Evolutionary conservation across 1,140 invertebrate species (phyloP).

Genomic region (Zaprionus lachaisei): DNA sequence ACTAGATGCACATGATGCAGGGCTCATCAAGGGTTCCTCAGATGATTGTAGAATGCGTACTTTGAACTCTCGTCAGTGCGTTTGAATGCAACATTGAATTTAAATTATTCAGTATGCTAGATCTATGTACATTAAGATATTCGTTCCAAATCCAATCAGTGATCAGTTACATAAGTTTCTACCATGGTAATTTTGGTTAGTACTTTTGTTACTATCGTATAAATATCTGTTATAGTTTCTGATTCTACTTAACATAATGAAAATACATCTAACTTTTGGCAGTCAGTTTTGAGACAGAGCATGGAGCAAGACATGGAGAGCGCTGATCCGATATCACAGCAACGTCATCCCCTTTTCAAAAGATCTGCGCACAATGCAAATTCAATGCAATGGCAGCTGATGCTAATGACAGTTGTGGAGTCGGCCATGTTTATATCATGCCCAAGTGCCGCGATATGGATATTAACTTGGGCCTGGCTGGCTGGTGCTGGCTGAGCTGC

Average conservation of each 20-base stretch:
- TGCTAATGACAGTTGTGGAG: constrained; percentile 3
- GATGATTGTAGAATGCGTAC: no score
- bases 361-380: constrained; percentile 24
- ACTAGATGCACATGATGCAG: neutral
- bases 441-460: constrained; percentile 29
- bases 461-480: constrained; percentile 5
- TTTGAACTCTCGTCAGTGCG: no score
- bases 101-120: no score
- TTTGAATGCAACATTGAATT: no score
- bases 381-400: constrained; percentile 8
- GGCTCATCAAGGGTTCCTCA: no score
- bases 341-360: neutral
- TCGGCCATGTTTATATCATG: constrained; percentile 42
- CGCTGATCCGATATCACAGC: neutral
- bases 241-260: no score
- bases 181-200: neutral
- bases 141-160: no score
- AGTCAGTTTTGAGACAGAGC: no score
- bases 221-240: no score
- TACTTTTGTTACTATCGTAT: neutral
- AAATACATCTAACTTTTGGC: no score
- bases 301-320: no score
- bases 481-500: constrained; percentile 41
- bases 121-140: no score
- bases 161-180: neutral